Evolutionary conservation across 2,113 vertebrate genomes (phyloP), one percentile per base, ranked within the genome.

Genomic region (Phoenicopterus ruber): DNA sequence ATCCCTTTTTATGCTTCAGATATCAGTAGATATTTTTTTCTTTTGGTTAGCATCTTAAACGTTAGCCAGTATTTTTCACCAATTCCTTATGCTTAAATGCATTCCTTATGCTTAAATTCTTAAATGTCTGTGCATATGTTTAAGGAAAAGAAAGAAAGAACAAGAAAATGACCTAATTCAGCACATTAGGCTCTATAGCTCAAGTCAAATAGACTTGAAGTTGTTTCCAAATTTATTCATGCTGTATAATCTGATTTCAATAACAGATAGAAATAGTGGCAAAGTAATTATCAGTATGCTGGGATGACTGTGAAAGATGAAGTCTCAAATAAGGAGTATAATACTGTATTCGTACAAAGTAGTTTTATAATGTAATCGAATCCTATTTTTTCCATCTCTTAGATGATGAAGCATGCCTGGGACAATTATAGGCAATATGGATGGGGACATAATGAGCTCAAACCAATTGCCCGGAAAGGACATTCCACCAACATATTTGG

Each of bases 401-500:
- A 99, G 99, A 99, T 99, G 99, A 99, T 99, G 99, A 99, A 99
- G 94, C 99, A 99, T 93, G 99, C 99, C 14, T 99, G 99, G 99
- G 98, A 99, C 98, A 99, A 99, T 98, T 99, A 99, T 79, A 98
- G 98, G 77, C 98, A 99, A 52, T 99, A 99, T 54, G 99, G 99
- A 96, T 99, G 99, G 99, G 99, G 99, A 74, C 99, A 99, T 98
- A 99, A 99, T 74, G 99, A 99, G 96, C 98, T 99, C 95, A 99
- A 99, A 98, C 99, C 99, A 82, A 99, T 99, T 94, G 99, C 99
- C 94, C 99, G 99, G 98, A 99, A 99, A 98, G 99, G 99, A 97
- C 99, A 99, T 98, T 99, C 99, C 97, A 99, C 99, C 87, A 99
- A 99, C 97, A 99, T 99, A 98, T 99, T 99, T 91, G 99, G 99